A percentile compares a stretch with the other conserved stretches of the same genome.
phyloP scores from a whole-genome alignment of 2,888 invertebrate genomes.

The Chymomyza procnemis region DNA sequence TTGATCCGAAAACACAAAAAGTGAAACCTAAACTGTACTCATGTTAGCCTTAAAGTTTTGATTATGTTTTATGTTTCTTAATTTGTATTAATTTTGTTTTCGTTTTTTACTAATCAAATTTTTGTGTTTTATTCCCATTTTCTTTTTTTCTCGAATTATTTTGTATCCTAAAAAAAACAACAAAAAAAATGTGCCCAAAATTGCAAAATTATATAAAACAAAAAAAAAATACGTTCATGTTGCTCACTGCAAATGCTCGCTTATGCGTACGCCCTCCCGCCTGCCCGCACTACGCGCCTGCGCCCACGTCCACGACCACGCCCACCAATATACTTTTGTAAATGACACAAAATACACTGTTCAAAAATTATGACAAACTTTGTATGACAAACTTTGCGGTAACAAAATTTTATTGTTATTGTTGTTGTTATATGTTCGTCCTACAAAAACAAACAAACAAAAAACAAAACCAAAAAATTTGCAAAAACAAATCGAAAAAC shows the following conservation, averaged over 20 bases:
- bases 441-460: conserved; percentile 38
- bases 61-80: conserved; percentile 28
- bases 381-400: conserved; percentile 55
- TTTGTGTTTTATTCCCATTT: conserved; percentile 57
- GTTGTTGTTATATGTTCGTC: conserved; percentile 66
- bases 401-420: conserved; percentile 65
- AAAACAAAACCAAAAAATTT: conserved; percentile 26
- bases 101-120: conserved; percentile 63
- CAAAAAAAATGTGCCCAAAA: conserved; percentile 60
- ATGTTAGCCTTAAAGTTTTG: not conserved
- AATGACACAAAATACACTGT: conserved; percentile 29
- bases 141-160: conserved; percentile 40
- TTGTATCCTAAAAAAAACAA: conserved; percentile 18
- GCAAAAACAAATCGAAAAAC: conserved; percentile 30
- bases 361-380: conserved; percentile 18
- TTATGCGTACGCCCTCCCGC: conserved; percentile 32
- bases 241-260: conserved; percentile 27
- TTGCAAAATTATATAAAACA: conserved; percentile 24
- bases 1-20: not conserved
- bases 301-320: conserved; percentile 61
- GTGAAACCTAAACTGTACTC: not conserved
- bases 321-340: conserved; percentile 18
- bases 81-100: conserved; percentile 54
- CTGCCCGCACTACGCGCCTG: conserved; percentile 49
- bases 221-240: conserved; percentile 25